These are phyloP conservation scores for Drosophila buzzatii DNA, from an alignment of 2,888 invertebrate genomes.

Conservation along the genomic window DNA sequence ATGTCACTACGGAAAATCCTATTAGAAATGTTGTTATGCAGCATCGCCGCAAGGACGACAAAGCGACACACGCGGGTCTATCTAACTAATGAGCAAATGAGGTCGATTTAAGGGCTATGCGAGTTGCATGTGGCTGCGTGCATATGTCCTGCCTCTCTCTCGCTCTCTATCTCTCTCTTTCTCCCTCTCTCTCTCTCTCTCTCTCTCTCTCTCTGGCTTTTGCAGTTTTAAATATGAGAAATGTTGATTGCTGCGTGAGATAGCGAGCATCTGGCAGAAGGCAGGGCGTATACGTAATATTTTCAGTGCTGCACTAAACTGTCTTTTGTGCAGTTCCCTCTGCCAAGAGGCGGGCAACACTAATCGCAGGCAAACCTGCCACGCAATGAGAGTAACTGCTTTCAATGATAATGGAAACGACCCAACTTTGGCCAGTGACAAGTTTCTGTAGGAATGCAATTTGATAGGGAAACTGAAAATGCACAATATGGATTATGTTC, in stretches of 20 bases:
- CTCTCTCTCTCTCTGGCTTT: no score
- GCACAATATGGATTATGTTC: background rate
- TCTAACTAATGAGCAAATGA: conserved; percentile 81
- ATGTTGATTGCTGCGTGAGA: conserved; percentile 64
- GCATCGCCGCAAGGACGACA: conserved; percentile 45
- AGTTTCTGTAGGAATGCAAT: conserved; percentile 28
- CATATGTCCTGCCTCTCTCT: background rate
- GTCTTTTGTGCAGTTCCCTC: conserved; percentile 44
- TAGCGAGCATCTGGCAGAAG: conserved; percentile 6
- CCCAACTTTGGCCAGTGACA: background rate
- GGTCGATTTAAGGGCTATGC: conserved; percentile 77
- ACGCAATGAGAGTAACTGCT: conserved; percentile 52
- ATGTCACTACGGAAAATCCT: conserved; percentile 62
- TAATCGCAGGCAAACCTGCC: conserved; percentile 50
- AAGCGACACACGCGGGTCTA: conserved; percentile 60
- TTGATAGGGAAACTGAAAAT: conserved; percentile 13
- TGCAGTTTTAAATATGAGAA: conserved; percentile 66
- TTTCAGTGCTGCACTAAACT: conserved; percentile 24
- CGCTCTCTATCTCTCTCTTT: no score
- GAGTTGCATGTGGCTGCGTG: conserved; percentile 24
- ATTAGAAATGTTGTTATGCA: conserved; percentile 67
- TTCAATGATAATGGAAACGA: conserved; percentile 27
- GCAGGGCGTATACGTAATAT: conserved; percentile 58
- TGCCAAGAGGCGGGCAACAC: conserved; percentile 32
- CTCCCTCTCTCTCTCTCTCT: background rate